phyloP scores from a whole-genome alignment of 1,140 invertebrate genomes.

The Brachionus sp. region DNA sequence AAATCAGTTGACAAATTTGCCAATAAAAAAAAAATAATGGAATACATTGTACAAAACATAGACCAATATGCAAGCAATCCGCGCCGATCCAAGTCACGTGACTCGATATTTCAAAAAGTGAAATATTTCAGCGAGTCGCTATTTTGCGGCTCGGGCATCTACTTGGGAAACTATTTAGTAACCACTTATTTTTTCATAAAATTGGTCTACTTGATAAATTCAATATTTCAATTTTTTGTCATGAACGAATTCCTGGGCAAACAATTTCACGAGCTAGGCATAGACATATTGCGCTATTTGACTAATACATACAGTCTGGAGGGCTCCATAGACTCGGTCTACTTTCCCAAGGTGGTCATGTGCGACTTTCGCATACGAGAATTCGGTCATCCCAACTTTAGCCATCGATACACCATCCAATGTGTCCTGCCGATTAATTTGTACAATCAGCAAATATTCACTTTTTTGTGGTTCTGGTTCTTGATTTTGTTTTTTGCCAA shows the following conservation, averaged over 20 bases:
- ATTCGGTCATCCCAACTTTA: conserved; percentile 45
- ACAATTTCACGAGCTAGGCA: conserved; percentile 40
- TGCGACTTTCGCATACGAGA: conserved; percentile 45
- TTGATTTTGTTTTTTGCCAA: conserved; percentile 50
- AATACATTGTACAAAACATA: conserved; percentile 42
- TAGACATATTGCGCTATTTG: conserved; percentile 27
- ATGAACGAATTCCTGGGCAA: conserved; percentile 44
- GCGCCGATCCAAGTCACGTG: conserved; percentile 19
- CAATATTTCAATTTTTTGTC: conserved; percentile 41
- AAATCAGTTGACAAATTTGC: conserved; percentile 43
- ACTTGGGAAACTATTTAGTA: conserved; percentile 39
- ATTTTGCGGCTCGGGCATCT: conserved; percentile 34
- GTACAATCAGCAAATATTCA: conserved; percentile 59
- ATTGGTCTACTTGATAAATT: conserved; percentile 35
- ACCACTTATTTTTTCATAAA: conserved; percentile 45
- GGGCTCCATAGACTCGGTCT: conserved; percentile 12
- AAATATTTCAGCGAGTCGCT: conserved; percentile 43
- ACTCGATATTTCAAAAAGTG: conserved; percentile 44
- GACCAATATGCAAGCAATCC: conserved; percentile 43
- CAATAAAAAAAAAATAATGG: conserved; percentile 44
- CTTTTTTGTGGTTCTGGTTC: conserved; percentile 59
- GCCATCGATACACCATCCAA: conserved; percentile 54
- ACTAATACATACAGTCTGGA: conserved; percentile 39
- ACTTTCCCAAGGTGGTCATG: conserved; percentile 44
- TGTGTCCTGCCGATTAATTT: conserved; percentile 58